Evolutionary conservation across 2,888 invertebrate species (phyloP).

Genomic region (Antitype chi): DNA sequence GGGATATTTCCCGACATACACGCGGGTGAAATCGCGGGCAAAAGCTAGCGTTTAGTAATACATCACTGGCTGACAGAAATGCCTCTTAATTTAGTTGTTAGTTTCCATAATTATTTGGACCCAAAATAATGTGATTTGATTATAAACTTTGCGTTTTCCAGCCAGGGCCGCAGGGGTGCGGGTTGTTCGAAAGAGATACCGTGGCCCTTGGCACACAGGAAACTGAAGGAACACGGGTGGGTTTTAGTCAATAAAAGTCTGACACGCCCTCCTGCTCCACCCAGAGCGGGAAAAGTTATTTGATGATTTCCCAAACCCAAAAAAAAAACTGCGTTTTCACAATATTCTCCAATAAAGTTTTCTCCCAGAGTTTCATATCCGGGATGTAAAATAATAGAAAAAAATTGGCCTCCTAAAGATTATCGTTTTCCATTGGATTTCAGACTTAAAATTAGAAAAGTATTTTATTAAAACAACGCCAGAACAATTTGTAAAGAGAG

Average conservation of each 20-base stretch:
- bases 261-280: no score
- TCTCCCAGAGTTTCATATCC: not conserved
- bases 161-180: no score
- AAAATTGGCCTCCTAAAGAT: conserved; percentile 22
- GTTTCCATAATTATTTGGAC: not conserved
- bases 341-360: conserved; percentile 12
- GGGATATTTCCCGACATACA: no score
- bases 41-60: not conserved
- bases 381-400: not conserved
- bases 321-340: not conserved
- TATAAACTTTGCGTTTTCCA: conserved; percentile 9
- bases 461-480: conserved; percentile 39
- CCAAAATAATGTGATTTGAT: conserved; percentile 4
- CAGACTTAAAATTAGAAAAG: conserved; percentile 36
- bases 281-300: no score
- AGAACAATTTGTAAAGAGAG: conserved; percentile 10
- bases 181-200: no score
- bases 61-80: not conserved
- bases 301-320: no score
- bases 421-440: conserved; percentile 36
- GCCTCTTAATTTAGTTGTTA: not conserved
- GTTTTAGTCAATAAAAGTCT: no score
- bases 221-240: no score
- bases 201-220: no score
- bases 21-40: no score